Base-by-base conservation (phyloP, 2,113 vertebrate species). In the Pangasianodon gigas region DNA sequence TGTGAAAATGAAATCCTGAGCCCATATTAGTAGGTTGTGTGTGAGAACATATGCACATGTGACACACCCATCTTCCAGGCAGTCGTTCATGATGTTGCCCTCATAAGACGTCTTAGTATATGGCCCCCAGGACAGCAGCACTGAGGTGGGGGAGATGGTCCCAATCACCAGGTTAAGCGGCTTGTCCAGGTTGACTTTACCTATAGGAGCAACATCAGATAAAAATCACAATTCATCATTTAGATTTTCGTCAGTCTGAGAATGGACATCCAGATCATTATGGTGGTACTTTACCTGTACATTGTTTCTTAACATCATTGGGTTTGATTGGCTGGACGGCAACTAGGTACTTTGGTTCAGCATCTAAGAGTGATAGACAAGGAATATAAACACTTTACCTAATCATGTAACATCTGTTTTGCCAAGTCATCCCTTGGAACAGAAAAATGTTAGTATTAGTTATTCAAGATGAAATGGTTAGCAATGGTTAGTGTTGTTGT, bases 121-220 rank as follows among this genome's bases (percentile, higher is more conserved):
- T 91, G 97, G 96, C 13, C 98, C 97, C 98, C 98, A 99, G 85
- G 98, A 99, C 1, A 99, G 94, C 67, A 98, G 97, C 58, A 98
- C 97, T 0, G 98, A 97, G 10, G 97, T 97, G 5, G 98, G 97
- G 7, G 97, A 96, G 88, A 99, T 94, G 32, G 97, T 97, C 54
- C 97, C 97, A 89, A 98, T 96, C 82, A 97, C 97, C 93, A 99
- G 94, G 90, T 98, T 97, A 26, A 98, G 96, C 85, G 98, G 97
- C 91, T 98, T 98, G 83, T 97, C 97, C 90, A 96, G 91, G 91
- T 97, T 96, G 84, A 93, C 93, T 92, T 97, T 97, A 89, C 98
- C 98, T 99, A 90, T 0, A 52, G 80, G 24, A 58, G 52, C 16
- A 84, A 44, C 56, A 86, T 80, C 24, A n/a, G 13, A 5, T 9